These are phyloP conservation scores for Sebastes hopkinsi DNA, from an alignment of 2,797 vertebrate genomes.

Conservation along the genomic window DNA sequence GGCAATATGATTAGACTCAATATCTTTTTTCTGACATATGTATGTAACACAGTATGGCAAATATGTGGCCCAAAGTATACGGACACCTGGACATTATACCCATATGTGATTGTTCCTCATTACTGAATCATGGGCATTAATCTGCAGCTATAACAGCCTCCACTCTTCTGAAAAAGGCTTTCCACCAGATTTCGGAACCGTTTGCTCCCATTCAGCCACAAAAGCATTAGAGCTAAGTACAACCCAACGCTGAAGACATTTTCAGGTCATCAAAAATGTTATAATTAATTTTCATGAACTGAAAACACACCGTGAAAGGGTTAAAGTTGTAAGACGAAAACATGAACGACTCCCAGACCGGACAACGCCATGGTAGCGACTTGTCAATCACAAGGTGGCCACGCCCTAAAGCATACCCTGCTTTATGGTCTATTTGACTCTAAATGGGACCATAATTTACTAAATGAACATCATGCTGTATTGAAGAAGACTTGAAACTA, in stretches of 20 bases:
- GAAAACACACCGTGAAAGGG: too few species aligned
- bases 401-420: too few species aligned
- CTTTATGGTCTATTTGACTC: too few species aligned
- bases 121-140: background rate
- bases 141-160: background rate
- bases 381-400: too few species aligned
- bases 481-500: too few species aligned
- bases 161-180: background rate
- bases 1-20: background rate
- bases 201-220: background rate
- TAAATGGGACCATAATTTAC: too few species aligned
- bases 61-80: background rate
- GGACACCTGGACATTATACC: background rate
- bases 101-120: background rate
- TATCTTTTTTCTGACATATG: background rate
- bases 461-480: too few species aligned
- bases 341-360: accelerated
- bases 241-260: too few species aligned
- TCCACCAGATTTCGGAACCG: background rate
- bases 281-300: too few species aligned
- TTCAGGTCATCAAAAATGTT: accelerated
- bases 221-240: background rate
- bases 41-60: background rate
- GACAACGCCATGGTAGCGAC: too few species aligned
- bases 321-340: too few species aligned